phyloP scores from a whole-genome alignment of 2,113 vertebrate genomes.

The Anthoscopus minutus region DNA sequence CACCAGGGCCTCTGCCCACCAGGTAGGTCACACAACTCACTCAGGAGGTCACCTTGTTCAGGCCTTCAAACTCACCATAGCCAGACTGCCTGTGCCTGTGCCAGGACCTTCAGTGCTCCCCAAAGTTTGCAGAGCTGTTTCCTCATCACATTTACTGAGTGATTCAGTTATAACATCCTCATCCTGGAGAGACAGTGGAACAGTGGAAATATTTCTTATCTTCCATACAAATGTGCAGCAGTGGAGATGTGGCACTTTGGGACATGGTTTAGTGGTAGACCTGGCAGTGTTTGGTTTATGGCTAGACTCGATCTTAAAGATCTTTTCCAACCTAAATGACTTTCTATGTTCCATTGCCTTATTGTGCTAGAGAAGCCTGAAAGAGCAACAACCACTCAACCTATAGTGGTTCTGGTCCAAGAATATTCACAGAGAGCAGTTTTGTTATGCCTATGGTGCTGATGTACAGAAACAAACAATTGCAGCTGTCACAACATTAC shows the following conservation, averaged over 20 bases:
- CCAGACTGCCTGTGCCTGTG: background rate
- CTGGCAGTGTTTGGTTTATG: background rate
- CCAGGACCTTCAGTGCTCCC: background rate
- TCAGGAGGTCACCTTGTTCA: background rate
- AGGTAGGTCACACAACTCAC: background rate
- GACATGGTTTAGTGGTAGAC: background rate
- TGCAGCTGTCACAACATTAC: background rate
- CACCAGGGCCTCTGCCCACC: background rate
- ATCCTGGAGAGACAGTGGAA: conserved; percentile 31
- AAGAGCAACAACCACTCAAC: background rate
- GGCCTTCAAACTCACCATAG: conserved; percentile 26
- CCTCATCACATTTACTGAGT: background rate
- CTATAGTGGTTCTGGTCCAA: background rate
- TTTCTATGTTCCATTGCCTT: background rate
- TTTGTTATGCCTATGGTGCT: background rate
- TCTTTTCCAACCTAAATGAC: background rate
- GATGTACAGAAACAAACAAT: background rate
- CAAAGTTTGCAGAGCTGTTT: background rate
- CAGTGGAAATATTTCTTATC: background rate
- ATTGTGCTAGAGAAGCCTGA: background rate
- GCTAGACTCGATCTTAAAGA: background rate
- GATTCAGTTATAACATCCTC: conserved; percentile 20
- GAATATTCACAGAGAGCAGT: background rate
- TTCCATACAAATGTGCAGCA: background rate
- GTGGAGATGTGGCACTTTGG: background rate